phyloP scores from a whole-genome alignment of 1,140 invertebrate genomes.

The Schlechtendalia chinensis region DNA sequence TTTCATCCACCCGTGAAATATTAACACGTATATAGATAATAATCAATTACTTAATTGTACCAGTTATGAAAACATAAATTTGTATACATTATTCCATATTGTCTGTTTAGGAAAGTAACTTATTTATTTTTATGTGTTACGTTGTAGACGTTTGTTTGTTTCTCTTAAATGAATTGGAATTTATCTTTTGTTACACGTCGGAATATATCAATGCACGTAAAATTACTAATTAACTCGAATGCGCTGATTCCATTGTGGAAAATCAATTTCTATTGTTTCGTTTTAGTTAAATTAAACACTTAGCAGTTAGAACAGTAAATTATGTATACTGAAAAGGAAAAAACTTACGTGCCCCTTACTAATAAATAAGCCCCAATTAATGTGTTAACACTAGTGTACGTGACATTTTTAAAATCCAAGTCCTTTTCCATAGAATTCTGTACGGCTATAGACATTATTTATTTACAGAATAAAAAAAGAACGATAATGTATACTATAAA shows the following conservation, averaged over 20 bases:
- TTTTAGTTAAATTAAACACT: not conserved
- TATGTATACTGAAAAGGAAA: not conserved
- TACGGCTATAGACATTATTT: not conserved
- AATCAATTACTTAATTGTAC: no score
- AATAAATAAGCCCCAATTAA: constrained; percentile 27
- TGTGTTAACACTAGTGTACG: constrained; percentile 22
- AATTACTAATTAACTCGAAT: constrained; percentile 2
- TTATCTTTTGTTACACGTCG: no score
- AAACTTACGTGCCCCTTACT: constrained; percentile 6
- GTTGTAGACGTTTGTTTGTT: no score
- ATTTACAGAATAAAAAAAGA: not conserved
- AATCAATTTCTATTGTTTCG: not conserved
- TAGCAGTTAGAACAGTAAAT: constrained; percentile 7
- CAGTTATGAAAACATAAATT: no score
- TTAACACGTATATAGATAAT: no score
- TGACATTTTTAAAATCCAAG: constrained; percentile 20
- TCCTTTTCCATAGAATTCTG: not conserved
- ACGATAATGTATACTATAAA: not conserved
- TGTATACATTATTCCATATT: no score
- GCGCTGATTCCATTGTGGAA: not conserved
- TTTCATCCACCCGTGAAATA: no score
- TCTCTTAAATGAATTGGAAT: no score
- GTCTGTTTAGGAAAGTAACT: no score
- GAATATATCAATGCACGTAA: no score
- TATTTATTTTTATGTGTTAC: no score